Evolutionary conservation across 1,140 invertebrate species (phyloP).

Genomic region (Heliconius eleuchia): DNA sequence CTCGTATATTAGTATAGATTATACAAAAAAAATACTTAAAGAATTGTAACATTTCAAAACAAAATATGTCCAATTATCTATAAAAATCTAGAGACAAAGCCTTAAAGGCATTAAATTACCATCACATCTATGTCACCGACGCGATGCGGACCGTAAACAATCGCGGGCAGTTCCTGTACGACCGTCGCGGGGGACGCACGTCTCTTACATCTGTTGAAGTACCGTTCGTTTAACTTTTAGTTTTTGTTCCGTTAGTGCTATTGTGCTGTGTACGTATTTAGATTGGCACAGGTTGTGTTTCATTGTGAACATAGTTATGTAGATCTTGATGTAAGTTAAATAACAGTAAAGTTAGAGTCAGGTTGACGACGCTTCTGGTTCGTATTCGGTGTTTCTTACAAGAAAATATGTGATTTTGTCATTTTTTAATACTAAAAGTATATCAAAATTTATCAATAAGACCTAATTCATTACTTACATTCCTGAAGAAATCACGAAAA

Average conservation of each 20-base stretch:
- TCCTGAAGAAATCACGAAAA: no score
- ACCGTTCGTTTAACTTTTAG: conserved; percentile 12
- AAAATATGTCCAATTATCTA: background rate
- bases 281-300: conserved; percentile 26
- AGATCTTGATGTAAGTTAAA: conserved; percentile 17
- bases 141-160: conserved; percentile 71
- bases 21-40: no score
- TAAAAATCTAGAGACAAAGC: conserved; percentile 17
- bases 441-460: background rate
- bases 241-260: conserved; percentile 50
- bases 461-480: background rate
- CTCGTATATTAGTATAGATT: no score
- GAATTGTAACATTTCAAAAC: background rate
- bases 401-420: background rate
- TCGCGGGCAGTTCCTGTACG: conserved; percentile 66
- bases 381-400: background rate
- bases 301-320: conserved; percentile 14
- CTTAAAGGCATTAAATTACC: conserved; percentile 10
- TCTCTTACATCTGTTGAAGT: background rate
- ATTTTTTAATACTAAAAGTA: background rate
- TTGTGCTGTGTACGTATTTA: conserved; percentile 57
- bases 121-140: conserved; percentile 50
- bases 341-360: conserved; percentile 4
- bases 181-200: conserved; percentile 63
- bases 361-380: background rate